These are phyloP conservation scores for Sphaerodactylus townsendi DNA, from an alignment of 2,113 vertebrate genomes.

Conservation along the genomic window DNA sequence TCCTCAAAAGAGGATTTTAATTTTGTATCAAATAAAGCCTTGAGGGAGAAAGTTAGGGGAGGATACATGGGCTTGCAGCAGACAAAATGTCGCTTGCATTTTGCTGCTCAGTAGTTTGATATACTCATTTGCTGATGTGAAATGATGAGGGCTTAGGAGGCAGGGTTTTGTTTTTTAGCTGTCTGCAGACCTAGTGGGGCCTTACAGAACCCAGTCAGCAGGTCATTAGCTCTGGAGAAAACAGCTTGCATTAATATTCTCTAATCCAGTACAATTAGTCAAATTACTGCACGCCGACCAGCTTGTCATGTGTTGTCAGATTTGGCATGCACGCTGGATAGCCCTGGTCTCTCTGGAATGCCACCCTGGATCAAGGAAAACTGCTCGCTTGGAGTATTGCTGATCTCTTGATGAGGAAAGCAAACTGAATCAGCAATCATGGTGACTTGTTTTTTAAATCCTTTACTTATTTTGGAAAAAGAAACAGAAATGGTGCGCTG, in stretches of 20 bases:
- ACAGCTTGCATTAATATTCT: conserved; percentile 99
- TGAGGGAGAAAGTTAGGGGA: conserved; percentile 78
- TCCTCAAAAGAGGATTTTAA: conserved; percentile 67
- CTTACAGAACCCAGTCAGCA: conserved; percentile 84
- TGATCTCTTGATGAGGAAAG: conserved; percentile 69
- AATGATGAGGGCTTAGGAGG: conserved; percentile 84
- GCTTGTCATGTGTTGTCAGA: conserved; percentile 95
- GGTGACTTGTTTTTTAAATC: background rate
- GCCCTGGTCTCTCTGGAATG: conserved; percentile 86
- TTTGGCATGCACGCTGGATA: conserved; percentile 87
- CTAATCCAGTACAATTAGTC: conserved; percentile 99
- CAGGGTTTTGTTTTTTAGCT: conserved; percentile 82
- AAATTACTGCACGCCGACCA: conserved; percentile 93
- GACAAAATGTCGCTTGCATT: conserved; percentile 82
- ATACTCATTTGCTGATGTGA: conserved; percentile 85
- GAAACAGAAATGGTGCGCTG: conserved; percentile 62
- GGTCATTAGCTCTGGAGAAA: conserved; percentile 96
- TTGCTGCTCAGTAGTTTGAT: conserved; percentile 82
- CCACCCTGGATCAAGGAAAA: conserved; percentile 77
- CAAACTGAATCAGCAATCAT: conserved; percentile 50
- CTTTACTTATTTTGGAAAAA: conserved; percentile 31
- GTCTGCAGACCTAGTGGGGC: conserved; percentile 80
- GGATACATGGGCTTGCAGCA: conserved; percentile 71
- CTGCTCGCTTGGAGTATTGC: conserved; percentile 71
- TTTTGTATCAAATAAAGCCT: conserved; percentile 83